Conservation (phyloP, 1,140 invertebrate species). For the Coboldia fuscipes region DNA sequence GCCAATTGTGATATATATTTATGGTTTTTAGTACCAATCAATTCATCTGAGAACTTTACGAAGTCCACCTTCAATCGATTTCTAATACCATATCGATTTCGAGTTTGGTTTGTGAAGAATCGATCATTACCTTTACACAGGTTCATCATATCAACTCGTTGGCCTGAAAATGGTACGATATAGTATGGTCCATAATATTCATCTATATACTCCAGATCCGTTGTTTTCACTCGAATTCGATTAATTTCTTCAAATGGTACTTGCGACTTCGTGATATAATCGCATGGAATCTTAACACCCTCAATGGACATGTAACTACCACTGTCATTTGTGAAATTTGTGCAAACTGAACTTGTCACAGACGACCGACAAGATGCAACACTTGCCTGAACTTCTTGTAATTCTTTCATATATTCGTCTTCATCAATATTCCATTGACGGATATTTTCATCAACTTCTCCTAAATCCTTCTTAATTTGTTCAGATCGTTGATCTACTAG, state of each 20-base stretch:
- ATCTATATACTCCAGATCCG: conserved; percentile 11
- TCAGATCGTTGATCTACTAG: too few species aligned
- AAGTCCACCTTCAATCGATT: conserved; percentile 11
- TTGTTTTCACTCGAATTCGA: conserved; percentile 13
- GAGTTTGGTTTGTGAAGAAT: conserved; percentile 14
- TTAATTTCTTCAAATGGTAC: conserved; percentile 18
- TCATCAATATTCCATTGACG: too few species aligned
- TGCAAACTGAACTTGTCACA: conserved; percentile 14
- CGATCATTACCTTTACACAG: conserved; percentile 12
- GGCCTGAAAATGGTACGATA: conserved; percentile 14
- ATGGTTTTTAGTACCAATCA: neutral
- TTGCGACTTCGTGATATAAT: conserved; percentile 15
- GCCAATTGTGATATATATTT: conserved; percentile 11
- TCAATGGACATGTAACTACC: conserved; percentile 11
- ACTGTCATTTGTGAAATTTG: conserved; percentile 15
- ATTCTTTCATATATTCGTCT: conserved; percentile 8
- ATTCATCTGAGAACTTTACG: neutral
- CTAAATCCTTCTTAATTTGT: too few species aligned
- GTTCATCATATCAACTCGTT: conserved; percentile 11
- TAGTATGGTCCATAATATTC: conserved; percentile 12
- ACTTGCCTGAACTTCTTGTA: conserved; percentile 15
- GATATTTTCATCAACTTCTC: too few species aligned
- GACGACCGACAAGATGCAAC: conserved; percentile 16
- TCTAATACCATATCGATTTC: conserved; percentile 12
- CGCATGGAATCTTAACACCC: conserved; percentile 15